Evolutionary conservation across 35 echinoderm and acorn worm species (phyloP).

Genomic region (Anneissia japonica): DNA sequence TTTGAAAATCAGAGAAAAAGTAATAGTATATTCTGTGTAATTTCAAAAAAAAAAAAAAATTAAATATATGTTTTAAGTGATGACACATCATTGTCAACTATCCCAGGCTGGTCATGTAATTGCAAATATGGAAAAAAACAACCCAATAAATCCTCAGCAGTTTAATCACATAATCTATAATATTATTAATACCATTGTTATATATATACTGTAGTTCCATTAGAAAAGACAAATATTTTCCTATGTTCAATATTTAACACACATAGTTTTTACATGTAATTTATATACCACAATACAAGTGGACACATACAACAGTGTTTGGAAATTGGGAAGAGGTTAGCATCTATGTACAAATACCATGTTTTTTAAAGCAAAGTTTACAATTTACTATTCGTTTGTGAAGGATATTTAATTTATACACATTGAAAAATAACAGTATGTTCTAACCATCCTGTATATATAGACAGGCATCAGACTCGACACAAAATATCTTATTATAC

Average conservation of each 20-base stretch:
- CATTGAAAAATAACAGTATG: too few relatives aligned
- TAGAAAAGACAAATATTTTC: background rate
- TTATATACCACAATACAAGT: background rate
- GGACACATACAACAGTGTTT: background rate
- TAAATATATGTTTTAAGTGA: too few relatives aligned
- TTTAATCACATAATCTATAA: background rate
- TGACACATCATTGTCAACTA: background rate
- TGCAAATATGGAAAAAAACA: background rate
- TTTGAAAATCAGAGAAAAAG: background rate
- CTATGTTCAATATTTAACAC: background rate
- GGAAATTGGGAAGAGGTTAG: background rate
- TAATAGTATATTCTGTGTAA: background rate
- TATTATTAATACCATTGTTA: background rate
- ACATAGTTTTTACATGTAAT: background rate
- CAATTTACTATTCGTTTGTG: too few relatives aligned
- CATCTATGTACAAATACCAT: background rate
- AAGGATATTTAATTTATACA: too few relatives aligned
- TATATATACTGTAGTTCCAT: slow-evolving; percentile 2
- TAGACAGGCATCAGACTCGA: too few relatives aligned
- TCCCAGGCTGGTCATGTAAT: background rate
- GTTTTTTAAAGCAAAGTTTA: too few relatives aligned
- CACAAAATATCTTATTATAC: too few relatives aligned
- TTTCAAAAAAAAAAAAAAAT: background rate
- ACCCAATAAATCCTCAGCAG: background rate
- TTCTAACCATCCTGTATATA: too few relatives aligned